Percentiles rank a stretch among this genome's conserved stretches.
These are phyloP conservation scores for Sturnira hondurensis DNA, from an alignment of 2,113 vertebrate species.

Conservation along the genomic window DNA sequence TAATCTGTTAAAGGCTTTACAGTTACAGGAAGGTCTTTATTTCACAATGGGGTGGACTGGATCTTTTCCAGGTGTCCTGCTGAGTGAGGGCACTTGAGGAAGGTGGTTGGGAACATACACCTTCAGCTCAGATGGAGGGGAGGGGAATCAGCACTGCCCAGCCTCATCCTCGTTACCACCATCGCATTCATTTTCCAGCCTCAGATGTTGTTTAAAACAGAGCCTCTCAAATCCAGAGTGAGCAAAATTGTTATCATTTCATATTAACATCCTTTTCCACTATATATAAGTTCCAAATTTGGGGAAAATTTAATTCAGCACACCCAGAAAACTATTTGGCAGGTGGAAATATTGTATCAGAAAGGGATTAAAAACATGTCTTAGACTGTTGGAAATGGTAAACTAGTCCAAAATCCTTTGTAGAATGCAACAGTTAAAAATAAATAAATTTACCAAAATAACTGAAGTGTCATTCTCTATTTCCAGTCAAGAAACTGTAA, in stretches of 20 bases:
- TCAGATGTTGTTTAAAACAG: background rate
- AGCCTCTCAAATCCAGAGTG: background rate
- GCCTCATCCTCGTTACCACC: background rate
- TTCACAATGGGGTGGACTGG: background rate
- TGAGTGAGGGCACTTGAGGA: background rate
- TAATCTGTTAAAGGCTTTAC: background rate
- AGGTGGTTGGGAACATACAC: background rate
- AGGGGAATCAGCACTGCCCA: background rate
- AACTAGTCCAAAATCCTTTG: background rate
- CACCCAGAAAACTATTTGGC: conserved; percentile 36
- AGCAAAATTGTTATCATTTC: conserved; percentile 46
- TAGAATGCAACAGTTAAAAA: background rate
- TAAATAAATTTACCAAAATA: background rate
- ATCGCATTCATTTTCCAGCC: background rate
- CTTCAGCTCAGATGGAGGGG: background rate
- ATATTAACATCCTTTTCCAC: conserved; percentile 15
- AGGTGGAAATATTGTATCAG: conserved; percentile 18
- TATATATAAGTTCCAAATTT: conserved; percentile 44
- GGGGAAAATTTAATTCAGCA: conserved; percentile 40
- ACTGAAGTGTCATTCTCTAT: background rate
- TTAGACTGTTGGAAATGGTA: conserved; percentile 14
- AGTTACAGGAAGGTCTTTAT: background rate
- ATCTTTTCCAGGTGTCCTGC: background rate
- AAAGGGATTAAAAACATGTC: background rate
- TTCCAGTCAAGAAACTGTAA: conserved; percentile 32